Evolutionary conservation across 2,888 invertebrate genomes (phyloP).

Genomic region (Lepidochitona cinerea): DNA sequence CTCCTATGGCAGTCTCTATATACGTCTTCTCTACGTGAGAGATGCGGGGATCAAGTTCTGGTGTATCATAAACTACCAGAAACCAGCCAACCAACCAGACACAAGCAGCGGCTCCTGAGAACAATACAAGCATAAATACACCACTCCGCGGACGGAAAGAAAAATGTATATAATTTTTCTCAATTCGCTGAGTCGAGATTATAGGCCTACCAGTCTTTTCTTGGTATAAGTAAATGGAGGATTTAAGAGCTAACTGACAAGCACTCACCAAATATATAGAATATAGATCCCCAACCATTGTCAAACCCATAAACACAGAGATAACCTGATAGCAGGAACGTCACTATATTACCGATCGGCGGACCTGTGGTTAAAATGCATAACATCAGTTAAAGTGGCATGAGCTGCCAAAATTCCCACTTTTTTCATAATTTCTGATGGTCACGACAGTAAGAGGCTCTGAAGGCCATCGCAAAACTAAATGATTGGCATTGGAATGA

Average conservation of each 20-base stretch:
- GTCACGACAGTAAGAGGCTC: too few relatives aligned
- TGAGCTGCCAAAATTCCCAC: too few relatives aligned
- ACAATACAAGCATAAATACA: neutral
- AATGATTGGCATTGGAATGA: too few relatives aligned
- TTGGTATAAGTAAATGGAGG: too few relatives aligned
- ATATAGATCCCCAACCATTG: slow-evolving; percentile 62
- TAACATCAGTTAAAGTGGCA: too few relatives aligned
- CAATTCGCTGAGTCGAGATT: too few relatives aligned
- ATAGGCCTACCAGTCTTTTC: too few relatives aligned
- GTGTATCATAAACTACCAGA: slow-evolving; percentile 45
- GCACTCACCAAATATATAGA: slow-evolving; percentile 54
- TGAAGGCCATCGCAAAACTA: too few relatives aligned
- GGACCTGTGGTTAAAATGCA: slow-evolving; percentile 78
- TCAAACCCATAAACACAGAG: slow-evolving; percentile 55
- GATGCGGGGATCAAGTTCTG: slow-evolving; percentile 44
- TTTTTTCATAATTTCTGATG: too few relatives aligned
- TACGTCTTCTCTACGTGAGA: slow-evolving; percentile 41
- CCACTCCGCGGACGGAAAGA: too few relatives aligned
- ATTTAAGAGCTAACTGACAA: too few relatives aligned
- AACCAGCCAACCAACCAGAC: slow-evolving; percentile 49
- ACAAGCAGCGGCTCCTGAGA: slow-evolving; percentile 40
- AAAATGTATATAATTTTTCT: too few relatives aligned
- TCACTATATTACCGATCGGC: slow-evolving; percentile 83
- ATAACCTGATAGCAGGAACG: slow-evolving; percentile 63
- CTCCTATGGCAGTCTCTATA: slow-evolving; percentile 40